Evolutionary conservation across 1,140 invertebrate species (phyloP).

Genomic region (Leguminivora glycinivorella): DNA sequence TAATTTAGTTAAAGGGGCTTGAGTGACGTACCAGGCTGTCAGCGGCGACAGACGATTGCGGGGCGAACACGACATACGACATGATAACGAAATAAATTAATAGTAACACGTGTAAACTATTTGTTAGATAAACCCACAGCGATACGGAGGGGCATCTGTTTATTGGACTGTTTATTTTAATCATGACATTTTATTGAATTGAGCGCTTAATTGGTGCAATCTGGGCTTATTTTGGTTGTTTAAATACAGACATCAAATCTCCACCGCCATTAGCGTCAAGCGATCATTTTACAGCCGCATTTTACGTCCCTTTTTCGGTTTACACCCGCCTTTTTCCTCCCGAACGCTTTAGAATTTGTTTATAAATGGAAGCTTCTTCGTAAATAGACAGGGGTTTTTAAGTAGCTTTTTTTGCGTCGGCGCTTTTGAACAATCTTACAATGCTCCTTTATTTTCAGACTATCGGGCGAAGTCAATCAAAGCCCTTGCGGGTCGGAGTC

Average conservation of each 20-base stretch:
- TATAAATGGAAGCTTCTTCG: conserved; percentile 50
- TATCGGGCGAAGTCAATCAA: conserved; percentile 67
- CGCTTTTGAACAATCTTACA: not conserved
- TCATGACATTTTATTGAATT: conserved; percentile 27
- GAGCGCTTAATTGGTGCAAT: conserved; percentile 57
- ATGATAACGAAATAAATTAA: conserved; percentile 73
- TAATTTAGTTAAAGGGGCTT: conserved; percentile 12
- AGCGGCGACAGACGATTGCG: conserved; percentile 57
- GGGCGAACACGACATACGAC: conserved; percentile 48
- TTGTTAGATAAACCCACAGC: conserved; percentile 65
- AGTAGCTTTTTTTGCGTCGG: conserved; percentile 54
- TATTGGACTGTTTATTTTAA: conserved; percentile 48
- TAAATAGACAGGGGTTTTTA: conserved; percentile 52
- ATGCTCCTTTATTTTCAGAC: conserved; percentile 45
- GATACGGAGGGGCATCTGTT: conserved; percentile 54
- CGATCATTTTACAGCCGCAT: conserved; percentile 17
- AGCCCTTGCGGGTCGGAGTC: conserved; percentile 73
- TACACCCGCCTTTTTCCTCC: conserved; percentile 37
- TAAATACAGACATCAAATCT: conserved; percentile 17
- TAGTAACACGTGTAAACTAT: conserved; percentile 72
- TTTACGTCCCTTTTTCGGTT: conserved; percentile 30
- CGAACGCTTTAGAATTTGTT: conserved; percentile 63
- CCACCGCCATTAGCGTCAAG: conserved; percentile 15
- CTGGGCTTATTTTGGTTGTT: conserved; percentile 34
- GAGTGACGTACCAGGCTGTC: conserved; percentile 48